phyloP scores from a whole-genome alignment of 1,140 invertebrate genomes.

The Brachionus paranguensis region DNA sequence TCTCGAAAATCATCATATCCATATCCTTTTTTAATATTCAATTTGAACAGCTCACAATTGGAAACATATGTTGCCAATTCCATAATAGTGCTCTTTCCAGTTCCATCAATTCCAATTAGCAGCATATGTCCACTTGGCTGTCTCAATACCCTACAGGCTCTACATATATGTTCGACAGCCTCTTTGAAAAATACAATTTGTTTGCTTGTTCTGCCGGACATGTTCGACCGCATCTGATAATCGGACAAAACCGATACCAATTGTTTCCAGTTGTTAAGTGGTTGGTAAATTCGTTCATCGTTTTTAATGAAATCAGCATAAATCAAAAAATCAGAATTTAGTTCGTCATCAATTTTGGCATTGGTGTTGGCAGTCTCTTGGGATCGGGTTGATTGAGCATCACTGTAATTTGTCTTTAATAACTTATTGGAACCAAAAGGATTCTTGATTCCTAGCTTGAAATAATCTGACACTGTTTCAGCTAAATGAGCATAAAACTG shows the following conservation, averaged over 20 bases:
- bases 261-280: constrained; percentile 27
- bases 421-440: not conserved
- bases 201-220: not conserved
- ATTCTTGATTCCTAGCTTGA: constrained; percentile 65
- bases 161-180: constrained; percentile 52
- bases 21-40: constrained; percentile 67
- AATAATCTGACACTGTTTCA: constrained; percentile 66
- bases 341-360: not conserved
- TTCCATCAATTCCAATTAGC: constrained; percentile 69
- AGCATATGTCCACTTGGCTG: constrained; percentile 74
- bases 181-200: constrained; percentile 54
- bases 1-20: constrained; percentile 69
- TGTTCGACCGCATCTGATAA: constrained; percentile 11
- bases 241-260: constrained; percentile 21
- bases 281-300: constrained; percentile 37
- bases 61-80: constrained; percentile 50
- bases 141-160: constrained; percentile 70
- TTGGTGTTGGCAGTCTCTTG: not conserved
- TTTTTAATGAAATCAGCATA: constrained; percentile 35
- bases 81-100: constrained; percentile 51
- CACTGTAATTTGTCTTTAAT: not conserved
- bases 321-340: not conserved
- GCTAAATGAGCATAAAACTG: constrained; percentile 67
- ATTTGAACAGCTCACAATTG: constrained; percentile 49
- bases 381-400: not conserved